Evolutionary conservation across 2,888 invertebrate genomes (phyloP).

Genomic region (Pseudeuparius sepicola): DNA sequence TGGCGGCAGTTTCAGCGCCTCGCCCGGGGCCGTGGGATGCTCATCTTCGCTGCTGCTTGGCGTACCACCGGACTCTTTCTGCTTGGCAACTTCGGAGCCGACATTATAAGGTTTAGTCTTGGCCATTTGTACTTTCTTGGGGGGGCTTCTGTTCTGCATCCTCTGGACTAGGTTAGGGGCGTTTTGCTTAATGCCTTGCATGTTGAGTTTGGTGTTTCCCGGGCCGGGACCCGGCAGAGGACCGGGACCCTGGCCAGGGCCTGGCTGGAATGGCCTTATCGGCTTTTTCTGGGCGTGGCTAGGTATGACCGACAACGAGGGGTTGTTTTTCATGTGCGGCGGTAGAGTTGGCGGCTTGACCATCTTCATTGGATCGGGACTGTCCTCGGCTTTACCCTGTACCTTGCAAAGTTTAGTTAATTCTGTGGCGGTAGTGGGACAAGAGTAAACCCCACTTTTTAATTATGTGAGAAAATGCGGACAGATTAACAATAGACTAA

Average conservation of each 20-base stretch:
- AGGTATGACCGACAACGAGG: slow-evolving; percentile 50
- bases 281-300: slow-evolving; percentile 20
- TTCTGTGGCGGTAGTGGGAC: too few relatives aligned
- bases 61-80: slow-evolving; percentile 23
- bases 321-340: slow-evolving; percentile 46
- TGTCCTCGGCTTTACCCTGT: slow-evolving; percentile 43
- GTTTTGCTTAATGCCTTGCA: slow-evolving; percentile 34
- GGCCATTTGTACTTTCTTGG: slow-evolving; percentile 28
- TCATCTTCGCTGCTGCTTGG: slow-evolving; percentile 29
- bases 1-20: slow-evolving; percentile 10
- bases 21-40: slow-evolving; percentile 16
- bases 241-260: slow-evolving; percentile 7
- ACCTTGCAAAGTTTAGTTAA: background rate
- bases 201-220: slow-evolving; percentile 33
- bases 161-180: slow-evolving; percentile 36
- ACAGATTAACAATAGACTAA: too few relatives aligned
- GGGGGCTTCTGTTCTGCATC: slow-evolving; percentile 32
- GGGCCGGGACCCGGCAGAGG: slow-evolving; percentile 23
- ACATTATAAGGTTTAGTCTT: slow-evolving; percentile 29
- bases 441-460: slow-evolving; percentile 2
- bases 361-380: slow-evolving; percentile 35
- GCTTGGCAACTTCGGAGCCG: slow-evolving; percentile 30
- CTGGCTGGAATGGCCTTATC: slow-evolving; percentile 33
- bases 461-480: too few relatives aligned
- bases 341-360: slow-evolving; percentile 26